Conservation (phyloP, 2,113 vertebrate species). For the Callopanchax toddi region DNA sequence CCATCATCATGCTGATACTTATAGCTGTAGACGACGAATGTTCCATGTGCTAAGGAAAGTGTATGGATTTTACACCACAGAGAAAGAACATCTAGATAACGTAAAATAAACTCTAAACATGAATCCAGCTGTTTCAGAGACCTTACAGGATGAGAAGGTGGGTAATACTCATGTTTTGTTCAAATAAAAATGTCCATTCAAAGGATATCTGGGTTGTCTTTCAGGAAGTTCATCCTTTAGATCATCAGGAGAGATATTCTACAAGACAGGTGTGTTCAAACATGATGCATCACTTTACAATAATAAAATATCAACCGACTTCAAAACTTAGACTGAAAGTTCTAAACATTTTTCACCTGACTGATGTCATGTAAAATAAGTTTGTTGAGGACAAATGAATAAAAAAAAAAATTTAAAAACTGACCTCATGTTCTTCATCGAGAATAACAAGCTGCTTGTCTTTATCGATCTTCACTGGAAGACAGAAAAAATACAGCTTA, state of each 20-base stretch:
- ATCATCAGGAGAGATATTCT: slow-evolving; percentile 83
- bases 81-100: too few species aligned
- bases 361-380: not conserved
- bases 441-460: slow-evolving; percentile 92
- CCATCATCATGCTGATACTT: slow-evolving; percentile 96
- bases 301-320: not conserved
- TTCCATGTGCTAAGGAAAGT: slow-evolving; percentile 87
- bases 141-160: too few species aligned
- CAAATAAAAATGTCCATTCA: not conserved
- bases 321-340: not conserved
- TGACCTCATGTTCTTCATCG: slow-evolving; percentile 94
- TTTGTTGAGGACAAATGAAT: not conserved
- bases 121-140: too few species aligned
- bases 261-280: slow-evolving; percentile 9
- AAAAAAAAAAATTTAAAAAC: too few species aligned
- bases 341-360: not conserved
- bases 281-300: not conserved
- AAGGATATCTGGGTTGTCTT: slow-evolving; percentile 85
- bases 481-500: slow-evolving; percentile 4
- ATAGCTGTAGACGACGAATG: slow-evolving; percentile 98
- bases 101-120: too few species aligned
- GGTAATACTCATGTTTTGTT: too few species aligned
- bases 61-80: too few species aligned
- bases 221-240: slow-evolving; percentile 82
- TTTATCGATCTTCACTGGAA: slow-evolving; percentile 96